Conservation (phyloP, 2,797 vertebrate genomes). For the Poecilia velifera region DNA sequence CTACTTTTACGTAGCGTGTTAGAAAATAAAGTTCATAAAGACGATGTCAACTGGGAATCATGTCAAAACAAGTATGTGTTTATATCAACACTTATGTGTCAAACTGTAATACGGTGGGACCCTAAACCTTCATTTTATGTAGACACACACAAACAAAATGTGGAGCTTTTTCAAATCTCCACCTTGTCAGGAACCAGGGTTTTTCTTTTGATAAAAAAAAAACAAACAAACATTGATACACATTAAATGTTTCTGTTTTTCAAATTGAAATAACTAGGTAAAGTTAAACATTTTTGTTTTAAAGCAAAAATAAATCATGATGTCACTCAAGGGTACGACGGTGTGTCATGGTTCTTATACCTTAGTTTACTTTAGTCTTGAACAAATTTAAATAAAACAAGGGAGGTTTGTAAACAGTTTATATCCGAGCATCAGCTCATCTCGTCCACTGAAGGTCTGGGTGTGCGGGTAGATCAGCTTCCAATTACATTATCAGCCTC, state of each 20-base stretch:
- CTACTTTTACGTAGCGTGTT: too few species aligned
- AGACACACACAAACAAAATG: too few species aligned
- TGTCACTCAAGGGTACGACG: not conserved
- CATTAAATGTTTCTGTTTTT: not conserved
- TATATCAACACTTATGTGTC: too few species aligned
- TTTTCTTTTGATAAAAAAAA: too few species aligned
- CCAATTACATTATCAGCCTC: conserved; percentile 30
- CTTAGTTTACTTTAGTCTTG: conserved; percentile 5
- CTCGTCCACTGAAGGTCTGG: conserved; percentile 13
- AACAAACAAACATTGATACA: too few species aligned
- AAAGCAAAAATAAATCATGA: not conserved
- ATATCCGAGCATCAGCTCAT: conserved; percentile 9
- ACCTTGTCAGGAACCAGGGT: too few species aligned
- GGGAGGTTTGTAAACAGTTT: conserved; percentile 32
- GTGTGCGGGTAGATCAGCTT: conserved; percentile 50
- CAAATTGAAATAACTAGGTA: not conserved
- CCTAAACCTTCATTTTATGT: too few species aligned
- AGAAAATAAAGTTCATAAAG: too few species aligned
- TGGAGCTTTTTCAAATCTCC: too few species aligned
- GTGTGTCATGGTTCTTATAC: not conserved
- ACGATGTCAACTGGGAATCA: too few species aligned
- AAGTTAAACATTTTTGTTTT: not conserved
- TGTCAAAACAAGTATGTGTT: too few species aligned
- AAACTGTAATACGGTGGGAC: too few species aligned
- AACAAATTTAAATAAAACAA: conserved; percentile 27